These are phyloP conservation scores for Ceyx margarethae DNA, from an alignment of 2,113 vertebrate species.

Conservation along the genomic window DNA sequence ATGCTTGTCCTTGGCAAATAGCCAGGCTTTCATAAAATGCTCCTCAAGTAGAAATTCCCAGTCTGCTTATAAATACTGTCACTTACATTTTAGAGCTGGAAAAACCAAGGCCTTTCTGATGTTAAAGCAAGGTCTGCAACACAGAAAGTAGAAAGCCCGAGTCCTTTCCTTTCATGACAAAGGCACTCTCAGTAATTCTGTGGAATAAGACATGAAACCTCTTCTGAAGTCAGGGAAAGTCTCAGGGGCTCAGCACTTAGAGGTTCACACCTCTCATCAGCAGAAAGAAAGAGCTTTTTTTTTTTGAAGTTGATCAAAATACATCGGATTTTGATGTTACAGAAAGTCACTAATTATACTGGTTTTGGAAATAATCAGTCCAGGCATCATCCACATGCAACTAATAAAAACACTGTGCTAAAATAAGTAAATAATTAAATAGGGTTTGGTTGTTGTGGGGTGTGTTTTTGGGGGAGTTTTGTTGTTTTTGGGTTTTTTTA, in stretches of 20 bases:
- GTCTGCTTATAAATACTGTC: neutral
- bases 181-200: neutral
- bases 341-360: constrained; percentile 23
- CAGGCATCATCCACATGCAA: neutral
- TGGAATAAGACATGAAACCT: neutral
- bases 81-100: neutral
- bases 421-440: neutral
- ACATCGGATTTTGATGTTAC: neutral
- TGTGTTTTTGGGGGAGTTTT: too few relatives aligned
- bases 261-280: neutral
- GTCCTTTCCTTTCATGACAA: neutral
- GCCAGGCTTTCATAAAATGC: constrained; percentile 4
- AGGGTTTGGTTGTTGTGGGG: too few relatives aligned
- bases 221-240: constrained; percentile 16
- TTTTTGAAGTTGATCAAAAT: constrained; percentile 27
- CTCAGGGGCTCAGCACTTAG: neutral
- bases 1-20: constrained; percentile 5
- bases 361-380: neutral
- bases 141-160: neutral
- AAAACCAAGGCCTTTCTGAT: neutral
- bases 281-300: neutral
- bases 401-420: neutral
- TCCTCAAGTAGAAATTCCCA: neutral
- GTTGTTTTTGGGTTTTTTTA: too few relatives aligned
- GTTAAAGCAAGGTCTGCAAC: neutral